A percentile compares a stretch with the other conserved stretches of the same genome.
Evolutionary conservation across 2,888 invertebrate species (phyloP).

Genomic region (Drosophila kambysellisi): DNA sequence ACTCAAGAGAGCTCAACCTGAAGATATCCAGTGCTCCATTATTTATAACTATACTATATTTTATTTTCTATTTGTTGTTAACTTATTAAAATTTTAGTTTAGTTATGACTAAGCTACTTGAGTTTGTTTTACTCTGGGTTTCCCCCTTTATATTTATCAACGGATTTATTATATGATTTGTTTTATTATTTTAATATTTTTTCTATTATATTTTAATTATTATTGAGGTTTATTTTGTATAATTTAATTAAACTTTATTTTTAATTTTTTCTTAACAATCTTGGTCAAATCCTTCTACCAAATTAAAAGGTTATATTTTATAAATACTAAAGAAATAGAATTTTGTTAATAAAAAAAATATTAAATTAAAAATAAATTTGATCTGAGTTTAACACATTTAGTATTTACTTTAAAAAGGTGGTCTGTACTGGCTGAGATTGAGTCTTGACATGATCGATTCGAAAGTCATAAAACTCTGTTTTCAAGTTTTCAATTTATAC

Average conservation of each 20-base stretch:
- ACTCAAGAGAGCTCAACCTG: background rate
- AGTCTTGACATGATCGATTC: background rate
- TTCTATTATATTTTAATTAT: background rate
- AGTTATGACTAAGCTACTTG: background rate
- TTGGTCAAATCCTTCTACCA: background rate
- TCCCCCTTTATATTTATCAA: background rate
- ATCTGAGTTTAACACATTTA: background rate
- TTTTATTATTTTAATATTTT: background rate
- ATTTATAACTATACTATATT: background rate
- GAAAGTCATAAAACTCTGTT: background rate
- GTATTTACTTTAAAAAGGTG: background rate
- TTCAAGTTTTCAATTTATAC: background rate
- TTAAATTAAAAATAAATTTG: background rate
- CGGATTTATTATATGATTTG: background rate
- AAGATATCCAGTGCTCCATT: background rate
- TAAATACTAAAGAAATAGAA: background rate
- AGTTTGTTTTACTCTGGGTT: background rate
- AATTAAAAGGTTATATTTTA: background rate
- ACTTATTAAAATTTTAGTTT: background rate
- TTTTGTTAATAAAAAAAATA: background rate
- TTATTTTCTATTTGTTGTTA: background rate
- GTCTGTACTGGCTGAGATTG: background rate
- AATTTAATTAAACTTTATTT: background rate
- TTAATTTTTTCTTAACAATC: background rate
- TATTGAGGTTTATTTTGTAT: background rate